A percentile compares a stretch with the other conserved stretches of the same genome.
Evolutionary conservation across 2,888 invertebrate species (phyloP).

Genomic region (Tiliacea aurago): DNA sequence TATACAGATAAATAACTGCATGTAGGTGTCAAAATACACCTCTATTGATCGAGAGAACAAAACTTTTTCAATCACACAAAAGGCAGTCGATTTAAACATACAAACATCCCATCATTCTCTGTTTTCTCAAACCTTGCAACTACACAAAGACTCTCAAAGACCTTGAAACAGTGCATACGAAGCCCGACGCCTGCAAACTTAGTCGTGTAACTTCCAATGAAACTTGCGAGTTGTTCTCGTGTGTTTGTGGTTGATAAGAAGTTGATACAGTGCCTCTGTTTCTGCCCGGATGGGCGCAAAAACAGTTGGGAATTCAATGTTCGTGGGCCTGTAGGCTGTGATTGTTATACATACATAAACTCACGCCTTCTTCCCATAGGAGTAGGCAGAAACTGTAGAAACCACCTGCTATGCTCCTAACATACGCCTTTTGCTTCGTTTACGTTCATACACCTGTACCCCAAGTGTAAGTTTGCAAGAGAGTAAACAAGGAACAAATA

Average conservation of each 20-base stretch:
- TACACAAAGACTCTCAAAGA: conserved; percentile 28
- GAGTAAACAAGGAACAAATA: too few relatives aligned
- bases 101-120: conserved; percentile 27
- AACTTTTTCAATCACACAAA: conserved; percentile 25
- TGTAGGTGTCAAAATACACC: neutral
- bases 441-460: too few relatives aligned
- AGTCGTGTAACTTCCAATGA: conserved; percentile 26
- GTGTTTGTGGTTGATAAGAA: conserved; percentile 57
- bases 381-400: too few relatives aligned
- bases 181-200: conserved; percentile 40
- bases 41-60: neutral
- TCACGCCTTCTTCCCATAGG: too few relatives aligned
- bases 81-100: neutral
- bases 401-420: too few relatives aligned
- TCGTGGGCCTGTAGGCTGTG: neutral
- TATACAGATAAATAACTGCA: too few relatives aligned
- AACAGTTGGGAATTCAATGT: conserved; percentile 44
- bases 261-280: conserved; percentile 52
- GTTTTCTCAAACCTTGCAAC: conserved; percentile 20
- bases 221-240: conserved; percentile 54
- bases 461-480: too few relatives aligned
- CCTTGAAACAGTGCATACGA: conserved; percentile 58
- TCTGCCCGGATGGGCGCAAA: conserved; percentile 39
- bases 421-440: too few relatives aligned
- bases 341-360: neutral